Evolutionary conservation across 2,888 invertebrate genomes (phyloP).

Genomic region (Coleophora flavipennella): DNA sequence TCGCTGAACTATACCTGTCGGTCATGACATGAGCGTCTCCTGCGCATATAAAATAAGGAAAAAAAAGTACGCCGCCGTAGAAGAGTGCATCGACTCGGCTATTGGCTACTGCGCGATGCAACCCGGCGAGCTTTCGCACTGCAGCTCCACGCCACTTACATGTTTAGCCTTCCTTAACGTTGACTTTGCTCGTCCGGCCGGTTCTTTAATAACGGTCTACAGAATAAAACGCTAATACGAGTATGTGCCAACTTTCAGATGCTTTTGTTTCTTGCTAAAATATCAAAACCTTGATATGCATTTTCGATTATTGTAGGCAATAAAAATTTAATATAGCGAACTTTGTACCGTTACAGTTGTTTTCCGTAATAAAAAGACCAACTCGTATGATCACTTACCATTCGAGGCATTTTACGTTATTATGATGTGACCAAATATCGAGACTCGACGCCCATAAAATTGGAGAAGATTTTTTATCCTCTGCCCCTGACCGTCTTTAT

Average conservation of each 20-base stretch:
- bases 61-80: conserved; percentile 20
- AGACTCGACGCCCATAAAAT: neutral
- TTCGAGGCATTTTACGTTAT: conserved; percentile 5
- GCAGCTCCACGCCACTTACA: conserved; percentile 16
- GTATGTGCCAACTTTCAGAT: neutral
- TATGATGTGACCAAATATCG: conserved; percentile 1
- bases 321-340: conserved; percentile 14
- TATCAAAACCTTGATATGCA: conserved; percentile 1
- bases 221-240: neutral
- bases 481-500: conserved; percentile 25
- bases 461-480: conserved; percentile 12
- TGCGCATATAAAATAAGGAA: conserved; percentile 30
- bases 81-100: conserved; percentile 39
- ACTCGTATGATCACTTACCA: conserved; percentile 11
- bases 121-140: conserved; percentile 24
- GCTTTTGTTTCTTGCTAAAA: too few relatives aligned
- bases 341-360: conserved; percentile 18
- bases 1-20: conserved; percentile 9
- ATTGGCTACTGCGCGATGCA: conserved; percentile 29
- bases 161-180: conserved; percentile 1
- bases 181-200: neutral
- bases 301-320: conserved; percentile 3
- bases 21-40: conserved; percentile 14
- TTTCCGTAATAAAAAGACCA: conserved; percentile 4
- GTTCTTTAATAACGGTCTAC: neutral